phyloP scores from a whole-genome alignment of 2,888 invertebrate genomes.

The Ferrisia virgata region DNA sequence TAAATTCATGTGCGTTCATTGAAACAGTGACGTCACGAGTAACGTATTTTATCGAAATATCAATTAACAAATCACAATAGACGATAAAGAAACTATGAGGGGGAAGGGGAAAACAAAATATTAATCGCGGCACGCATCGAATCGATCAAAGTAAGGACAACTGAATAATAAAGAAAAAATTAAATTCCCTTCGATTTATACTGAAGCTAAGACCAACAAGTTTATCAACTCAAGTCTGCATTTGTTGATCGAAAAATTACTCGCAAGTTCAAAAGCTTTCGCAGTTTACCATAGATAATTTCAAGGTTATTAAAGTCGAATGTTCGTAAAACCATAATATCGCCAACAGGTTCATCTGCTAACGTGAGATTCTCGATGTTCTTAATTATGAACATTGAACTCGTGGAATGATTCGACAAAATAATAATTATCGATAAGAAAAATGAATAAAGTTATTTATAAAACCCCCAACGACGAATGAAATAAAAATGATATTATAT shows the following conservation, averaged over 20 bases:
- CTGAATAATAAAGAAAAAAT: too few species aligned
- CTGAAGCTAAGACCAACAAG: too few species aligned
- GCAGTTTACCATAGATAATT: background rate
- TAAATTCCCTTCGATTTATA: background rate
- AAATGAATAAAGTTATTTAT: background rate
- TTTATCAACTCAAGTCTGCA: too few species aligned
- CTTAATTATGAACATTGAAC: background rate
- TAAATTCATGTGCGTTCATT: background rate
- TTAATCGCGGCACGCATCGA: background rate
- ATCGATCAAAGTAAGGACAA: background rate
- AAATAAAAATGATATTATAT: background rate
- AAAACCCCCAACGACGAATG: background rate
- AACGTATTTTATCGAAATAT: background rate
- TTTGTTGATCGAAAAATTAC: too few species aligned
- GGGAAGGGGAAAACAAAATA: background rate
- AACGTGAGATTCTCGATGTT: background rate
- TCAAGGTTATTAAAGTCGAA: background rate
- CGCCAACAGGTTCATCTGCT: background rate
- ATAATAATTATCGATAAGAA: background rate
- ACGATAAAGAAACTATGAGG: background rate
- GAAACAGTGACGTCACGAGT: background rate
- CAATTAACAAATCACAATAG: background rate
- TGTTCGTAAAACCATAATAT: background rate
- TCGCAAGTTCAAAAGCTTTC: too few species aligned
- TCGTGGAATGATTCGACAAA: background rate